Evolutionary conservation across 2,797 vertebrate genomes (phyloP), one percentile per base, ranked within the genome.

Genomic region (Characodon lateralis): DNA sequence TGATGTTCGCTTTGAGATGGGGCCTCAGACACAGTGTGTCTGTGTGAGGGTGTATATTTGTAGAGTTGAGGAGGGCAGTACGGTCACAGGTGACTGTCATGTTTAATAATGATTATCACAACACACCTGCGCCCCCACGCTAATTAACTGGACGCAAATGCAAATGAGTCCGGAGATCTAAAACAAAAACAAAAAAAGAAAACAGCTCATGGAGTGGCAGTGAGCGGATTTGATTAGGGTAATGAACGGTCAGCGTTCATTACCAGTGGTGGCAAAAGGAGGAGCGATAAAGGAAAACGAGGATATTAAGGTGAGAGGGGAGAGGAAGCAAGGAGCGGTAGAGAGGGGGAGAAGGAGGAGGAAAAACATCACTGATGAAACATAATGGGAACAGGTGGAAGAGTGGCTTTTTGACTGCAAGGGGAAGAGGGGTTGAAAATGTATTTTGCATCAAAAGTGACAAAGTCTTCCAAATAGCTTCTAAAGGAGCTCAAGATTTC

Each of bases 81-180:
- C 94, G 97, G 97, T 98, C 97, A 98, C 97, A 98, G 97, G 97
- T 98, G 97, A 98, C 97, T 97, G 97, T 98, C 97, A 98, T 98
- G 97, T 98, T 97, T 98, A 98, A 98, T 99, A 98, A 98, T 98
- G 97, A 99, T 99, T 98, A 99, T 99, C 97, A 96, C 96, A 96
- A 96, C 97, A 96, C 98, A 99, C 97, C 98, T 99, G 98, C 97
- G 91, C 97, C 97, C 97, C 97, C 95, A 90, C 95, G 95, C 97
- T 99, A 98, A 99, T 99, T 99, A 98, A 98, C 97, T 97, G 91
- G 89, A 97, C 96, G 96, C 96, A 98, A 98, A 99, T 99, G 98
- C 98, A 99, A 99, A 99, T 98, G 96, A 98, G 96, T 87, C 82
- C 20, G 0, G 91, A 89, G 89, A 91, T 88, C 90, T 71, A n/a